phyloP scores from a whole-genome alignment of 1,140 invertebrate species.

The Nomia melanderi region DNA sequence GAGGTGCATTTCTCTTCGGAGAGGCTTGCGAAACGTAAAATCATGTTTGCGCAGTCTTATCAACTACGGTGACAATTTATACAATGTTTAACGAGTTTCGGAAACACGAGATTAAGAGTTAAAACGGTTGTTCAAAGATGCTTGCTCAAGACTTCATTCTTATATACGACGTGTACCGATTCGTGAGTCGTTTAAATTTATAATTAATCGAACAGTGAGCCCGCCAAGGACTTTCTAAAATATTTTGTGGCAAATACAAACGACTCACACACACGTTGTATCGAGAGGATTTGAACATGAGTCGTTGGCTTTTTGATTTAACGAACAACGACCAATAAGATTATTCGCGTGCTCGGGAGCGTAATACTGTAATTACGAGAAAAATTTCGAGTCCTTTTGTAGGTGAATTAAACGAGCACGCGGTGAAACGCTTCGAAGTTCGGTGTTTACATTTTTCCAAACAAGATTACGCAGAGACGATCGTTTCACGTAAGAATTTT shows the following conservation, averaged over 20 bases:
- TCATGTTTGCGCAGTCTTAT: constrained; percentile 35
- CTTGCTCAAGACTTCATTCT: constrained; percentile 26
- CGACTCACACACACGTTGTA: constrained; percentile 18
- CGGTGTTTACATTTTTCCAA: constrained; percentile 13
- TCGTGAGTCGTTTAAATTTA: constrained; percentile 28
- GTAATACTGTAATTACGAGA: constrained; percentile 20
- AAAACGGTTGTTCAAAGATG: constrained; percentile 55
- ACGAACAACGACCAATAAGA: constrained; percentile 13
- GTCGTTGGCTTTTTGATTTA: constrained; percentile 1
- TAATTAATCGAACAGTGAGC: neutral
- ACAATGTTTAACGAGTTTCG: constrained; percentile 21
- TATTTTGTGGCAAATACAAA: neutral
- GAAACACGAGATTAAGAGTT: constrained; percentile 59
- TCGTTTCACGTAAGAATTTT: constrained; percentile 8
- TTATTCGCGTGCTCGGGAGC: constrained; percentile 18
- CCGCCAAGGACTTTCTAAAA: neutral
- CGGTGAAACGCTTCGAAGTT: neutral
- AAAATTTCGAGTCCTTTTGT: neutral
- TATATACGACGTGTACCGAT: constrained; percentile 10
- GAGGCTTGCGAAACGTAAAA: constrained; percentile 22
- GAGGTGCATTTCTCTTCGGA: constrained; percentile 43
- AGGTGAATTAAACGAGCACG: neutral
- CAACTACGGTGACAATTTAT: constrained; percentile 40
- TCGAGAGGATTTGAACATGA: neutral
- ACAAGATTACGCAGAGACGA: constrained; percentile 23